Conservation (phyloP, 2,888 invertebrate genomes). For the Tetranychus truncatus region DNA sequence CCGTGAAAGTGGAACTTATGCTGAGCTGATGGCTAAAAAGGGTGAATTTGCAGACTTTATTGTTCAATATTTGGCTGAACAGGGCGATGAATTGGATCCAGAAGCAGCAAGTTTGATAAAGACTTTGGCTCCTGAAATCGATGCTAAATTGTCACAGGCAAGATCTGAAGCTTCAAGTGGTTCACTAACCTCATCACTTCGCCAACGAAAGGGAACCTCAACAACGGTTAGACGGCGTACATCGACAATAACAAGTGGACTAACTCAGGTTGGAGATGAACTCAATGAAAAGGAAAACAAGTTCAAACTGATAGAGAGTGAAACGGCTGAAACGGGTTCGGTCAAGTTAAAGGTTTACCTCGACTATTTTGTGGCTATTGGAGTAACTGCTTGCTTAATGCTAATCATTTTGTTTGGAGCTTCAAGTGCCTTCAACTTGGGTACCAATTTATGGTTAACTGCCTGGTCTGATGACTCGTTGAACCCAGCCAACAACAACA, state of each 20-base stretch:
- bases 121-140: neutral
- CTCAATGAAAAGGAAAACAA: slow-evolving; percentile 20
- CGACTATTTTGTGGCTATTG: slow-evolving; percentile 20
- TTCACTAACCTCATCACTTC: neutral
- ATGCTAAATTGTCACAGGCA: neutral
- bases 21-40: slow-evolving; percentile 60
- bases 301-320: slow-evolving; percentile 18
- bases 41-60: slow-evolving; percentile 42
- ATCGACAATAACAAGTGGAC: neutral
- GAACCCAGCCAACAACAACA: slow-evolving; percentile 5
- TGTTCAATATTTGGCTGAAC: slow-evolving; percentile 34
- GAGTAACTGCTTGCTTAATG: slow-evolving; percentile 36
- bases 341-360: slow-evolving; percentile 22
- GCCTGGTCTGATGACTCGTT: slow-evolving; percentile 26
- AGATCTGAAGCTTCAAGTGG: neutral
- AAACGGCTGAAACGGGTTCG: slow-evolving; percentile 19
- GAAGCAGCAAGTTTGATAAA: slow-evolving; percentile 11
- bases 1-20: slow-evolving; percentile 73
- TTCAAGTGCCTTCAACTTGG: slow-evolving; percentile 19
- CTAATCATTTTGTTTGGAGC: slow-evolving; percentile 31
- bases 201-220: neutral
- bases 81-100: slow-evolving; percentile 28
- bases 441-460: slow-evolving; percentile 27
- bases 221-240: neutral
- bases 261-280: neutral